Base-by-base conservation (phyloP, 2,888 invertebrate genomes). In the Chloromyia formosa region DNA sequence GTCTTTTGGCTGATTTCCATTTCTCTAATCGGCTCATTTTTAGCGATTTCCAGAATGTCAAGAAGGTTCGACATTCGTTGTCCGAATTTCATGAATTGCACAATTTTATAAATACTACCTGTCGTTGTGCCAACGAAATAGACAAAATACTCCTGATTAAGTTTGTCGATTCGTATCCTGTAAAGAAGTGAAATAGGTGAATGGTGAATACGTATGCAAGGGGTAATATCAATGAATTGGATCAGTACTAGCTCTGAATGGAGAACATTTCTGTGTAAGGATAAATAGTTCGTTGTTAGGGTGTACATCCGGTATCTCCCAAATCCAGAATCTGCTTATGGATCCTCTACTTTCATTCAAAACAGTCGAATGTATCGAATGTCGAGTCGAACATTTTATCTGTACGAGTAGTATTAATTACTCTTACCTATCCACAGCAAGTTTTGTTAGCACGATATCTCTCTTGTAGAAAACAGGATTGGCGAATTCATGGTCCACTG, bases 391-490 rank as follows among this genome's bases (percentile, higher is more conserved):
- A n/a, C n/a, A n/a, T n/a, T n/a, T n/a, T n/a, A n/a, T n/a, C n/a
- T n/a, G n/a, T n/a, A n/a, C n/a, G n/a, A 35, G 27, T 7, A 35
- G 27, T 35, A 7, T 35, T 35, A 56, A 56, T 20, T 10, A 77
- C 85, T 35, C 27, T 85, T 82, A 85, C 84, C 92, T 92, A 86
- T 97, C 97, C 42, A 97, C 96, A 45, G 96, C 96, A 77, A 97
- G 88, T 81, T 93, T 90, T 75, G 95, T 96, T 87, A 97, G 94
- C 86, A 96, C 92, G 77, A 96, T 88, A 85, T 97, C 96, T 73
- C 96, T 88, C 84, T 95, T 95, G 88, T 93, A 96, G 87, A 94
- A 96, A 69, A 96, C 95, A 0, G 97, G 97, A 83, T 94, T 94
- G 82, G 95, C 95, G 83, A 94, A 92, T 84, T 95, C 94, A 86